These are phyloP conservation scores for Megaustenia siamemsis DNA, from an alignment of 2,888 invertebrate genomes.

Conservation along the genomic window DNA sequence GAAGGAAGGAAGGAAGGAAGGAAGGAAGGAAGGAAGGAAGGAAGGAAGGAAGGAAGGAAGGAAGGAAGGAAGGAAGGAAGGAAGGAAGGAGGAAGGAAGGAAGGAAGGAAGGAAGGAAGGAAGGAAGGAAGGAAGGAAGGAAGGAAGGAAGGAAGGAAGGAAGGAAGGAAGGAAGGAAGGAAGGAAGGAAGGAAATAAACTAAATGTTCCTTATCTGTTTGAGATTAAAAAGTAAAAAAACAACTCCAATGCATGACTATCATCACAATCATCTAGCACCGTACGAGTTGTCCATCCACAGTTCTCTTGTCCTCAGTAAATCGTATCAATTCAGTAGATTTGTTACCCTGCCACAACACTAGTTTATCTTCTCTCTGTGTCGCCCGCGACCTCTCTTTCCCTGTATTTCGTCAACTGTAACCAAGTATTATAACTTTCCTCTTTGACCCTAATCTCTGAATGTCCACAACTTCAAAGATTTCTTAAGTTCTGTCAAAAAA, in stretches of 20 bases:
- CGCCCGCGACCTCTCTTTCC: too few relatives aligned
- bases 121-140: background rate
- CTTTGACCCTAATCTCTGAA: too few relatives aligned
- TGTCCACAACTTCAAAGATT: too few relatives aligned
- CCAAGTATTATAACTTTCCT: too few relatives aligned
- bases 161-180: background rate
- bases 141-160: background rate
- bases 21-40: background rate
- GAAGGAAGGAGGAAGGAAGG: background rate
- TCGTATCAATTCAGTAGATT: too few relatives aligned
- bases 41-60: background rate
- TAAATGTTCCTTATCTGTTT: too few relatives aligned
- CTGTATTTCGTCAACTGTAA: too few relatives aligned
- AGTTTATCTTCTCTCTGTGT: too few relatives aligned
- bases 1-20: background rate
- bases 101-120: constrained; percentile 17
- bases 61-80: background rate
- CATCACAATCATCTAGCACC: too few relatives aligned
- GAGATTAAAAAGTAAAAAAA: too few relatives aligned
- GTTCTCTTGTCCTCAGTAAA: background rate
- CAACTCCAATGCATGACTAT: too few relatives aligned
- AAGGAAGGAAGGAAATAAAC: constrained; percentile 2
- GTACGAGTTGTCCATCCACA: background rate
- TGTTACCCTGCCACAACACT: background rate
- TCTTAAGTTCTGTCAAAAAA: too few relatives aligned